Evolutionary conservation across 2,113 vertebrate species (phyloP).

Genomic region (Colossoma macropomum): DNA sequence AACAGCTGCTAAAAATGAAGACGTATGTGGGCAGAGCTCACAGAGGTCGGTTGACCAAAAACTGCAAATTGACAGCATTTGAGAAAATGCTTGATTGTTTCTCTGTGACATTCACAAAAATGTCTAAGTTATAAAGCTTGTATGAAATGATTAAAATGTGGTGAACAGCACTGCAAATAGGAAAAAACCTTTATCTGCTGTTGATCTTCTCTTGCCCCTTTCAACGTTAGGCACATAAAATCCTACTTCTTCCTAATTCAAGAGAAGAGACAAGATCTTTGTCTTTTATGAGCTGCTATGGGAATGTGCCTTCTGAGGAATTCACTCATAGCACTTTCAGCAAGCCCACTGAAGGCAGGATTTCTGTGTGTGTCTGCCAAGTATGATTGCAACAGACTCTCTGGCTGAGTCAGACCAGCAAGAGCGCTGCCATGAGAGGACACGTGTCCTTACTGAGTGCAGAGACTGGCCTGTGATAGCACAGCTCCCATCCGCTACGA

Average conservation of each 20-base stretch:
- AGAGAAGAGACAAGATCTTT: not conserved
- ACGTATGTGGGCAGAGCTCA: no score
- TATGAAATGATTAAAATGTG: not conserved
- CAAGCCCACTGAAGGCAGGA: not conserved
- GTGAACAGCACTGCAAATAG: not conserved
- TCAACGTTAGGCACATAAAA: not conserved
- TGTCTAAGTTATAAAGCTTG: not conserved
- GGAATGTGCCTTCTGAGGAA: not conserved
- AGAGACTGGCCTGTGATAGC: not conserved
- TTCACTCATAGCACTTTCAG: not conserved
- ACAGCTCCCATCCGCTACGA: not conserved
- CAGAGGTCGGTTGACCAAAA: no score
- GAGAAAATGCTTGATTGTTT: no score
- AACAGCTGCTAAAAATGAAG: no score
- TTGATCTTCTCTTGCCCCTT: not conserved
- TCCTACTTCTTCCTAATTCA: not conserved
- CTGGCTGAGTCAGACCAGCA: slow-evolving; percentile 30
- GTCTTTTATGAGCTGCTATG: not conserved
- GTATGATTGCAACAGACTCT: not conserved
- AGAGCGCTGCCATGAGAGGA: not conserved
- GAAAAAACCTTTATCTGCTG: not conserved
- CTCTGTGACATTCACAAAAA: not conserved
- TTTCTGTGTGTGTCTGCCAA: not conserved
- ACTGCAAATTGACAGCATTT: no score
- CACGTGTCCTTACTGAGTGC: not conserved